Base-by-base conservation (phyloP, 2,888 invertebrate species). In the Meloe dianella region DNA sequence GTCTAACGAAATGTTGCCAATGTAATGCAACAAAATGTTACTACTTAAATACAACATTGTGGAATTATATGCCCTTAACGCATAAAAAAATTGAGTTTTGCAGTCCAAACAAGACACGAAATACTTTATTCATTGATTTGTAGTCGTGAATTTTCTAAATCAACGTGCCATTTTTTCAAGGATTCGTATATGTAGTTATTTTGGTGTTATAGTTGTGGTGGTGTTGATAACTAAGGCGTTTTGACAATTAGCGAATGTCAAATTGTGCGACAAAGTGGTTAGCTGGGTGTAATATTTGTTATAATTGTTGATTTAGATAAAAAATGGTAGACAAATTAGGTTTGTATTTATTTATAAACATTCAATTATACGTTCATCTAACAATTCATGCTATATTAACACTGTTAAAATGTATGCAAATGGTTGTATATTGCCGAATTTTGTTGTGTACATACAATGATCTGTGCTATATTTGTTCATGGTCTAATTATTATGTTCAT, bases 301-400 rank as follows among this genome's bases (percentile, higher is more conserved):
- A 51, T 60, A 66, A 60, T 59, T 60, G 47, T 60, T 61, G 58
- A 64, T 51, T 47, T 10, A 61, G 63, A 24, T 27, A 47, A 51
- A 84, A 80, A 82, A 88, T 88, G 88, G 88, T 88, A 81, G 88
- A 88, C 83, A 86, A 87, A 86, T 85, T 88, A 81, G 87, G 88
- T 88, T 85, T 85, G 85, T 83, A 80, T 75, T 75, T 74, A 64
- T 74, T 64, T 57, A 58, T n/a, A 64, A 41, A 47, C 41, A 38
- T 63, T 22, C 20, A 60, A 22, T 51, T 22, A 17, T 14, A 35
- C n/a, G n/a, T n/a, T 17, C 10, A 17, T 17, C 17, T 17, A 41
- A 4, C n/a, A 7, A 17, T 41, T 12, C 17, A 6, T 32, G 32
- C n/a, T n/a, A 32, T 32, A 32, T 10, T 32, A 32, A 32, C 4